Evolutionary conservation across 2,113 vertebrate genomes (phyloP).

Genomic region (Martes martes): DNA sequence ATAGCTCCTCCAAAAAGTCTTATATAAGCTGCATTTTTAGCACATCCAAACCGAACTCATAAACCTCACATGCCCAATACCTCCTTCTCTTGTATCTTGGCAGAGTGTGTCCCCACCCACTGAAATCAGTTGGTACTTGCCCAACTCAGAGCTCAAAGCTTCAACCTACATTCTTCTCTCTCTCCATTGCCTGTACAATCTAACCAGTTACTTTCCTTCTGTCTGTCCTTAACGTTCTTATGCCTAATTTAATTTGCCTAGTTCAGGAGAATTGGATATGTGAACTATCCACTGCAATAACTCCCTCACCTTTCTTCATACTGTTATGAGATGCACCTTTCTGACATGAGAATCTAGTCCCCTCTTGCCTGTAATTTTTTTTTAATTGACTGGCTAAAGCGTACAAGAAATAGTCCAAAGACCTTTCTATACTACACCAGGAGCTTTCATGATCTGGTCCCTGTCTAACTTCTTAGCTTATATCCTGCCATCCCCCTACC

Average conservation of each 20-base stretch:
- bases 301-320: neutral
- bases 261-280: neutral
- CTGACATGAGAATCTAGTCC: neutral
- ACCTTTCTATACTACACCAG: neutral
- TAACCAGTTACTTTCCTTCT: neutral
- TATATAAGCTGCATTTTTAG: neutral
- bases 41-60: neutral
- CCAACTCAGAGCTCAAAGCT: neutral
- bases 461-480: neutral
- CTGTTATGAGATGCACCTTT: neutral
- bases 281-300: neutral
- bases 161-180: neutral
- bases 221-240: neutral
- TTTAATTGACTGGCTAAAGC: neutral
- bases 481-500: neutral
- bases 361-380: neutral
- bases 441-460: neutral
- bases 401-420: neutral
- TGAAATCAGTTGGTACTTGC: neutral
- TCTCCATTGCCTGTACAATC: neutral
- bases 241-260: neutral
- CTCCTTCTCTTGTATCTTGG: neutral
- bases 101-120: neutral
- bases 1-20: neutral
- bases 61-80: neutral